A percentile compares a stretch with the other conserved stretches of the same genome.
Evolutionary conservation across 2,888 invertebrate species (phyloP).

Genomic region (Steromphala cineraria): DNA sequence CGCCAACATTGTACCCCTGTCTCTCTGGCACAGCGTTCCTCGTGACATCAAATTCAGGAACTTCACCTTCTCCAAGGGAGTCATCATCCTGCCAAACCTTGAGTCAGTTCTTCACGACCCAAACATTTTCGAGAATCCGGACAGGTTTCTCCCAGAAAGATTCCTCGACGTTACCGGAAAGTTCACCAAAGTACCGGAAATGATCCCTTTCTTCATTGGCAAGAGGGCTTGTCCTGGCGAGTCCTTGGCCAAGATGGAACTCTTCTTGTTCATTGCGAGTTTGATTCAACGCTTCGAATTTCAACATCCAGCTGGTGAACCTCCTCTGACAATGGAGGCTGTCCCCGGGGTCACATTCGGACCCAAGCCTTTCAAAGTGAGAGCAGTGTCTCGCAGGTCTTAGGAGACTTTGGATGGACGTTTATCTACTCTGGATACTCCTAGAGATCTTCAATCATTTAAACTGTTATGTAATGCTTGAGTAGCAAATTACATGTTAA

Average conservation of each 20-base stretch:
- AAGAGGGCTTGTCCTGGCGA: constrained; percentile 51
- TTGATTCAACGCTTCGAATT: constrained; percentile 36
- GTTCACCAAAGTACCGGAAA: constrained; percentile 32
- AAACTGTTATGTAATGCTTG: too few relatives aligned
- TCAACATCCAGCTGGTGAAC: background rate
- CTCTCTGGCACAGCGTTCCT: constrained; percentile 54
- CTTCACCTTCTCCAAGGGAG: constrained; percentile 55
- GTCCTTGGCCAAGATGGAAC: constrained; percentile 41
- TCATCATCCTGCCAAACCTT: constrained; percentile 46
- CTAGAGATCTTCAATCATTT: too few relatives aligned
- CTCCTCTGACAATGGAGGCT: background rate
- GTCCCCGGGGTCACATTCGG: background rate
- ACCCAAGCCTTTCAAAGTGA: background rate
- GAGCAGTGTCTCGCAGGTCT: background rate
- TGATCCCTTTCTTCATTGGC: constrained; percentile 50
- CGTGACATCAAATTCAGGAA: constrained; percentile 50
- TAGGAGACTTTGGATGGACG: too few relatives aligned
- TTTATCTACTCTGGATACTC: too few relatives aligned
- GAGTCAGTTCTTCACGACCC: constrained; percentile 39
- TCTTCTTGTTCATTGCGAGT: constrained; percentile 40
- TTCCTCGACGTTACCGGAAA: constrained; percentile 60
- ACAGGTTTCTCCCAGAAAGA: constrained; percentile 64
- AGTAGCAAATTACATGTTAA: too few relatives aligned
- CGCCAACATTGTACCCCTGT: constrained; percentile 71
- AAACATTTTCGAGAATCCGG: constrained; percentile 56